Base-by-base conservation (phyloP, 2,113 vertebrate species). In the Lutjanus erythropterus region DNA sequence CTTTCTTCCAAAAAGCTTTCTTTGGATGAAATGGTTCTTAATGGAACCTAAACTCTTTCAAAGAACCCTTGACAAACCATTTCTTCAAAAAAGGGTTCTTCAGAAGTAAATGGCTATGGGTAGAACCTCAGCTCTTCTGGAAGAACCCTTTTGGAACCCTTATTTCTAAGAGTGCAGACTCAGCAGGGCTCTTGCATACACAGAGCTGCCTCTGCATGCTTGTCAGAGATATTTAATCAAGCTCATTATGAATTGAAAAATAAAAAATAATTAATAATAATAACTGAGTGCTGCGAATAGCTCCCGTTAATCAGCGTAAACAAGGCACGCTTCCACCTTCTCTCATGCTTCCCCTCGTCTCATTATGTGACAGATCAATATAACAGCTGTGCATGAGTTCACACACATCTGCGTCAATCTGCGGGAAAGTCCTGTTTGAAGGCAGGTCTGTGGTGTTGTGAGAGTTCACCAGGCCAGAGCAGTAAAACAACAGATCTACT, bases 171-270 rank as follows among this genome's bases (percentile, higher is more conserved):
- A n/a, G n/a, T n/a, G n/a, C 50, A 46, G 66, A 53, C 71, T 67
- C 73, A 74, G 83, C 49, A n/a, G 31, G 50, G 23, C 46, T 69
- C 72, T 19, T 44, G n/a, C 21, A 47, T 19, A 11, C 46, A 21
- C 62, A 23, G 41, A 62, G 47, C 16, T 55, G 39, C 75, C 29
- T 47, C 35, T 42, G 37, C 55, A 72, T n/a, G 58, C 55, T 23
- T 75, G 64, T 66, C 81, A 47, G 3, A 44, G 18, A 25, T 68
- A 69, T 69, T 69, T 75, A 59, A 23, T 11, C 12, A 14, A 23
- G 9, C 64, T 85, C 59, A 58, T 55, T 11, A 67, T 23, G 39
- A 11, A n/a, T 37, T 18, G n/a, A 35, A 47, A 84, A 84, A 61
- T 37, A 2, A 84, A 61, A 31, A 2, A 29, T 11, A 47, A 64